Percentiles rank a stretch among this genome's conserved stretches.
These are phyloP conservation scores for Cecropterus lyciades DNA, from an alignment of 1,140 invertebrate genomes.

Conservation along the genomic window DNA sequence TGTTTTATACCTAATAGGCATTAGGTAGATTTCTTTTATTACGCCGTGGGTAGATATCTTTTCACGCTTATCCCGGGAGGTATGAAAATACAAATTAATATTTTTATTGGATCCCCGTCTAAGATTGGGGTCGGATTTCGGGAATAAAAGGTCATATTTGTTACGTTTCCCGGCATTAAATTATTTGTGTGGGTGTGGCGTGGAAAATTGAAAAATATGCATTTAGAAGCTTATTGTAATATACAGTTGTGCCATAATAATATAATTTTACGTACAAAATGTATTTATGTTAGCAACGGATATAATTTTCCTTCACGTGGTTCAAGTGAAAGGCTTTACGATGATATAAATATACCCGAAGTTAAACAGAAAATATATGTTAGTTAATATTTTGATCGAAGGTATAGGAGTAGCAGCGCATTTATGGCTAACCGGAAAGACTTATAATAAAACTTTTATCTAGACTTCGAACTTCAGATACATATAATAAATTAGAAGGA, in stretches of 20 bases:
- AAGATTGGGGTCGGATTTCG: constrained; percentile 29
- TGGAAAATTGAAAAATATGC: constrained; percentile 24
- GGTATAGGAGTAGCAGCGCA: too few relatives aligned
- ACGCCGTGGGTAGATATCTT: not conserved
- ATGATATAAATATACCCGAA: too few relatives aligned
- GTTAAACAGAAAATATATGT: too few relatives aligned
- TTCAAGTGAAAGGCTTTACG: too few relatives aligned
- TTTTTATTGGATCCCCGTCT: constrained; percentile 29
- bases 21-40: constrained; percentile 22
- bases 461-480: too few relatives aligned
- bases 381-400: too few relatives aligned
- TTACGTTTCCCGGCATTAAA: constrained; percentile 12
- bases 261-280: too few relatives aligned
- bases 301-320: too few relatives aligned
- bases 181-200: constrained; percentile 3
- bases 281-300: too few relatives aligned
- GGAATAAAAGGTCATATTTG: constrained; percentile 24
- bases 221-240: constrained; percentile 14
- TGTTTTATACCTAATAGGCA: constrained; percentile 15
- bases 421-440: too few relatives aligned
- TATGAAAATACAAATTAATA: constrained; percentile 32
- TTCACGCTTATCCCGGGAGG: constrained; percentile 14
- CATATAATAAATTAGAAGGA: too few relatives aligned
- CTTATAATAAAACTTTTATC: too few relatives aligned
- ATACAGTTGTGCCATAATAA: not conserved